These are phyloP conservation scores for Falco punctatus DNA, from an alignment of 2,113 vertebrate genomes.

Conservation along the genomic window DNA sequence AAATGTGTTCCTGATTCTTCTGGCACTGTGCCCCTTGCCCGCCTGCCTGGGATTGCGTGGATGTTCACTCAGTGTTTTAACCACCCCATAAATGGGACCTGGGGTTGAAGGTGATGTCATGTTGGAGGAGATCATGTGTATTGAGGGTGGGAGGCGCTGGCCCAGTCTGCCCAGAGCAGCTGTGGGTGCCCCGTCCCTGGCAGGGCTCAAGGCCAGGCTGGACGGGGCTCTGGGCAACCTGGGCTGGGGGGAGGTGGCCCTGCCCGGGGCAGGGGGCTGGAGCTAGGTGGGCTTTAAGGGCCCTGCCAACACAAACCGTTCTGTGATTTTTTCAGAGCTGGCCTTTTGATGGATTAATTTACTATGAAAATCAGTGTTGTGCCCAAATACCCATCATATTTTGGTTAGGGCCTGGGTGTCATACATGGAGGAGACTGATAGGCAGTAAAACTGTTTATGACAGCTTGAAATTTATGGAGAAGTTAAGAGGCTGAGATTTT, in stretches of 20 bases:
- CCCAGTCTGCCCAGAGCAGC: no score
- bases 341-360: not conserved
- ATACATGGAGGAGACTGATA: not conserved
- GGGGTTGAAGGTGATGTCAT: not conserved
- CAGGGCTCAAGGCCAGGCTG: no score
- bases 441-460: not conserved
- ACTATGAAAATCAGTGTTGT: not conserved
- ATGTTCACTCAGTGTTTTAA: not conserved
- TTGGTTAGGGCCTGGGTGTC: not conserved
- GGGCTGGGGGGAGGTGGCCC: no score
- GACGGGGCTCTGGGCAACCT: no score
- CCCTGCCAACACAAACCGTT: no score
- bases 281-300: no score
- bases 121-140: accelerated
- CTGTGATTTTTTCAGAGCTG: not conserved
- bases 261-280: no score
- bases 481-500: not conserved
- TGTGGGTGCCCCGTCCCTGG: no score
- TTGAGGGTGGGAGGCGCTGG: no score
- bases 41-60: no score
- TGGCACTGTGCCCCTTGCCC: not conserved
- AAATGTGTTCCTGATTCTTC: not conserved
- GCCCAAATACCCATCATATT: not conserved
- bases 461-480: not conserved
- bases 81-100: not conserved